Percentiles rank a stretch among this genome's conserved stretches.
Conservation (phyloP, 92 coral and sea anemone species). For the Zoanthus gigantus region DNA sequence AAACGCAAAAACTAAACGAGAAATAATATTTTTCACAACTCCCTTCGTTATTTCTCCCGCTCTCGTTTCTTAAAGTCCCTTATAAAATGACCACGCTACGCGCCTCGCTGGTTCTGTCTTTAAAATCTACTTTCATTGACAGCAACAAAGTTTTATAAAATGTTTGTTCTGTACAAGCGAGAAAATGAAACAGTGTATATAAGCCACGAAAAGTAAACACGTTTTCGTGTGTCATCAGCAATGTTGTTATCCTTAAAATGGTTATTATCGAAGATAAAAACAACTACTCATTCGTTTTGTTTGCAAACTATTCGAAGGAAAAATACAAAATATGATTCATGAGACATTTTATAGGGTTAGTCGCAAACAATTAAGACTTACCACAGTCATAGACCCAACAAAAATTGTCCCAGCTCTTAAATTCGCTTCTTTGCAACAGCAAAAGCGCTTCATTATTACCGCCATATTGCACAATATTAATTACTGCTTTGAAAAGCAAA, state of each 20-base stretch:
- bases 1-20: too few species aligned
- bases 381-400: neutral
- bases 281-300: neutral
- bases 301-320: neutral
- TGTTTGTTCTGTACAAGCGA: too few species aligned
- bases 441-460: constrained; percentile 21
- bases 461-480: constrained; percentile 1
- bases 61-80: too few species aligned
- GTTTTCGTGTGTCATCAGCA: neutral
- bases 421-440: constrained; percentile 17
- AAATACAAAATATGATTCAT: neutral
- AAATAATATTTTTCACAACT: too few species aligned
- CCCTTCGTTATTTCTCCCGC: too few species aligned
- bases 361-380: neutral
- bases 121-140: too few species aligned
- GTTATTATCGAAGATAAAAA: neutral
- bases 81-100: too few species aligned
- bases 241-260: neutral
- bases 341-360: neutral
- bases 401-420: neutral
- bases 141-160: too few species aligned
- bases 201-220: too few species aligned
- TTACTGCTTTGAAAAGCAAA: neutral
- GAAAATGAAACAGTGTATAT: too few species aligned
- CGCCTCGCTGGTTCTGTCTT: too few species aligned